phyloP scores from a whole-genome alignment of 2,797 vertebrate genomes.

The Hydrocynus forskahlii region DNA sequence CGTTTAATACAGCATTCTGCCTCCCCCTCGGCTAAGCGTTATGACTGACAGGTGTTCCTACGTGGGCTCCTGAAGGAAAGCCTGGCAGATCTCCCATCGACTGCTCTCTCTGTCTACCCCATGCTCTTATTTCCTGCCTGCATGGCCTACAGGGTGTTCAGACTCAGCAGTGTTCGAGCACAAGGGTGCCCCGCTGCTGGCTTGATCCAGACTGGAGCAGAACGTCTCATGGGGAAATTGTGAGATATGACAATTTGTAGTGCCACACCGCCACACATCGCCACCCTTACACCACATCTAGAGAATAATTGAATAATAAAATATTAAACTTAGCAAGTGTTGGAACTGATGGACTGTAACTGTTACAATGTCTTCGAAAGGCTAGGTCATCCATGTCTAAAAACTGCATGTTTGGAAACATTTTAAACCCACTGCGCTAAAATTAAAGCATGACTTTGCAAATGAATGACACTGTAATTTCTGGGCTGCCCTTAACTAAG shows the following conservation, averaged over 20 bases:
- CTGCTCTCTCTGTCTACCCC: not conserved
- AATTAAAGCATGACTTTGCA: no score
- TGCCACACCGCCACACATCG: not conserved
- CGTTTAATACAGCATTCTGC: conserved; percentile 2
- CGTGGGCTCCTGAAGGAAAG: conserved; percentile 4
- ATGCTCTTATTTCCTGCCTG: conserved; percentile 15
- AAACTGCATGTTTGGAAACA: no score
- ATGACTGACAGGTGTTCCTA: conserved; percentile 35
- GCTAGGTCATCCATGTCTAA: not conserved
- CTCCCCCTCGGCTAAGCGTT: not conserved
- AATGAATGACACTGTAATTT: no score
- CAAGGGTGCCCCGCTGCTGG: not conserved
- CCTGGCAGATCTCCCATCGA: not conserved
- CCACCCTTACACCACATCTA: not conserved
- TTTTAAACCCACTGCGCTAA: no score
- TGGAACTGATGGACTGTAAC: not conserved
- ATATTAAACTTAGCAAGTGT: not conserved
- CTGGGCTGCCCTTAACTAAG: no score
- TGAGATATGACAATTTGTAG: not conserved
- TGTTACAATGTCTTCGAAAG: not conserved
- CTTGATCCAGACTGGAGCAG: not conserved
- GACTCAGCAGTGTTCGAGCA: not conserved
- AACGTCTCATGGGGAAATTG: not conserved
- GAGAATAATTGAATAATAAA: not conserved
- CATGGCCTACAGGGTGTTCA: not conserved